Evolutionary conservation across 2,888 invertebrate genomes (phyloP).

Genomic region (Drosophila mimica): DNA sequence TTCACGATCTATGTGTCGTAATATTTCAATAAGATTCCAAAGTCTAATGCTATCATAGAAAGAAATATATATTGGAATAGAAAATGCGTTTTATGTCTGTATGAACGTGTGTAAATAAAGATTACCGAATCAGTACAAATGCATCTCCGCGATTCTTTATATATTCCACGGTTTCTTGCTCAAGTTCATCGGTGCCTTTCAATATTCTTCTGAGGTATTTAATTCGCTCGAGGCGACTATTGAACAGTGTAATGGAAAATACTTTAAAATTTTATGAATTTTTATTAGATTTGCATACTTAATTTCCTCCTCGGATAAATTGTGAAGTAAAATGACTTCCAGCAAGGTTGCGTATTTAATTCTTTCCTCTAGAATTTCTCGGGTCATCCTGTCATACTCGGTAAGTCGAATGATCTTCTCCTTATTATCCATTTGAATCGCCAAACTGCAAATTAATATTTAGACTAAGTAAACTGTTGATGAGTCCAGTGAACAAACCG

Average conservation of each 20-base stretch:
- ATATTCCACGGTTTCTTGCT: constrained; percentile 52
- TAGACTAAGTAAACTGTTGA: too few relatives aligned
- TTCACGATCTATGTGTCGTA: constrained; percentile 74
- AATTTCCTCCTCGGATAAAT: constrained; percentile 79
- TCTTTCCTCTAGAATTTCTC: constrained; percentile 67
- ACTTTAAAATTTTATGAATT: not conserved
- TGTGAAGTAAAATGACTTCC: constrained; percentile 73
- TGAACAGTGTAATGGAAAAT: not conserved
- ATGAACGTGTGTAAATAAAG: too few relatives aligned
- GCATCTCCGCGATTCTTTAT: constrained; percentile 72
- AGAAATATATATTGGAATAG: not conserved
- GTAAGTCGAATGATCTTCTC: constrained; percentile 70
- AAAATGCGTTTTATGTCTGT: not conserved
- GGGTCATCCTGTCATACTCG: constrained; percentile 60
- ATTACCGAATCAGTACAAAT: constrained; percentile 77
- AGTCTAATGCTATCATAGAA: constrained; percentile 61
- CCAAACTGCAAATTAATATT: constrained; percentile 63
- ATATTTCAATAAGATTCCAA: constrained; percentile 79
- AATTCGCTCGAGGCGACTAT: constrained; percentile 76
- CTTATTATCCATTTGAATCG: constrained; percentile 75
- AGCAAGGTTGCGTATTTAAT: constrained; percentile 66
- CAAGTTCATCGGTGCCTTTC: constrained; percentile 49
- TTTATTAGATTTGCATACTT: constrained; percentile 54
- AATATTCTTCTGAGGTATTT: constrained; percentile 60
- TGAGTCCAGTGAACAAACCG: constrained; percentile 61